Base-by-base conservation (phyloP, 2,888 invertebrate genomes). In the Odontocolon sp. region DNA sequence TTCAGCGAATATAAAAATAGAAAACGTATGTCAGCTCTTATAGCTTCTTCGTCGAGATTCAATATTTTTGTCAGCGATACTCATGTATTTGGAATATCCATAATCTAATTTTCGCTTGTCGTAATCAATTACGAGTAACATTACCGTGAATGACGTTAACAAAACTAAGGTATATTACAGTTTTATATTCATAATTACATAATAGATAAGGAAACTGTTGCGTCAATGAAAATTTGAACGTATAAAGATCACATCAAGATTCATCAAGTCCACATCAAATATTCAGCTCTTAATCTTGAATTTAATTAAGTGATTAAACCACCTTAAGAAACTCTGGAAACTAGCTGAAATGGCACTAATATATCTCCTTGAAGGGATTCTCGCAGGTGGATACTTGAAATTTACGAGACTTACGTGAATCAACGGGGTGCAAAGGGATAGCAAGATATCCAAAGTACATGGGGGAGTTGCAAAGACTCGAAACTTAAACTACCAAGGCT, bases 371-470 rank as follows among this genome's bases (percentile, higher is more conserved):
- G 33, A 67, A 61, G 52, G 50, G 33, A 52, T 45, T 36, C 45
- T 9, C 31, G 40, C 28, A 28, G 33, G 72, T 56, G 36, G 40
- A 31, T 31, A 26, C 54, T 47, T 28, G 68, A 56, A 68, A 74
- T 68, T 56, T 63, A 61, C 66, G 36, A 64, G 61, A 74, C 63
- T 63, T 61, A 50, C 45, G 68, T 56, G 59, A 54, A 68, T 68
- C 68, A 68, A 74, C 61, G 61, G 56, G 16, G 8, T 21, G 16
- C 28, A 18, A 16, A 28, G n/a, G 33, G 28, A 23, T 52, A 23
- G 38, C 11, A 11, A 23, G 31, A 23, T 31, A 14, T 33, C 11
- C 40, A 11, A 40, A 28, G 23, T 36, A 16, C 59, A 26, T 47
- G 33, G 36, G 45, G 9, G 18, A 21, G 23, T 18, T 38, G 6